Base-by-base conservation (phyloP, 2,113 vertebrate genomes). In the Myotis davidii region DNA sequence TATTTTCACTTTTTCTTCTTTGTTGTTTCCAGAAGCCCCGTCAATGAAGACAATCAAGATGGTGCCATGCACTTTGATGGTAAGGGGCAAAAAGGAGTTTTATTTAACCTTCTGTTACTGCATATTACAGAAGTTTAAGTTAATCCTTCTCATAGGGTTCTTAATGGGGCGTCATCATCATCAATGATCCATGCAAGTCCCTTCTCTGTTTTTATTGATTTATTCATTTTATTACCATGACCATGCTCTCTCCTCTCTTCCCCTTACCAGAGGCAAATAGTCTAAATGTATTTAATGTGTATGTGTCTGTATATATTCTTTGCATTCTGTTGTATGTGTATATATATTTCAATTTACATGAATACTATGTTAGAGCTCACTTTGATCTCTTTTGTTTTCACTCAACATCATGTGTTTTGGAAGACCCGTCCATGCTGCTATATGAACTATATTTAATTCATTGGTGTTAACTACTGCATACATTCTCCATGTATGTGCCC, bases 1-100 rank as follows among this genome's bases (percentile, higher is more conserved):
- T 34, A 8, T 11, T 94, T 96, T 97, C 16, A 97, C 8, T 14
- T 95, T 48, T 96, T 88, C 21, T 2, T 76, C 95, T 96, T 97
- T 97, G 37, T 16, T 96, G 20, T 90, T 98, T 98, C 95, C 96
- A 99, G 98, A 96, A 94, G 34, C 52, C 48, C 96, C 74, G 98
- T 97, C 52, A 97, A 89, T 95, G 99, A 99, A 61, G 99, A 99
- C 45, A 98, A 97, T 93, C 99, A 99, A 67, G 99, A 99, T 95
- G 99, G 99, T 1, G 98, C 97, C 42, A 97, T 98, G 54, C 29
- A 90, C 88, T 96, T 97, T 73, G 97, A 96, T 37, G 98, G 98
- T 99, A 98, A 98, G 97, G 1, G 8, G 0, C 59, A 70, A n/a
- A 92, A 82, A 52, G 25, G 56, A 73, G n/a, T 64, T 86, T 89